Evolutionary conservation across 2,797 vertebrate species (phyloP).

Genomic region (Glossophaga mutica): DNA sequence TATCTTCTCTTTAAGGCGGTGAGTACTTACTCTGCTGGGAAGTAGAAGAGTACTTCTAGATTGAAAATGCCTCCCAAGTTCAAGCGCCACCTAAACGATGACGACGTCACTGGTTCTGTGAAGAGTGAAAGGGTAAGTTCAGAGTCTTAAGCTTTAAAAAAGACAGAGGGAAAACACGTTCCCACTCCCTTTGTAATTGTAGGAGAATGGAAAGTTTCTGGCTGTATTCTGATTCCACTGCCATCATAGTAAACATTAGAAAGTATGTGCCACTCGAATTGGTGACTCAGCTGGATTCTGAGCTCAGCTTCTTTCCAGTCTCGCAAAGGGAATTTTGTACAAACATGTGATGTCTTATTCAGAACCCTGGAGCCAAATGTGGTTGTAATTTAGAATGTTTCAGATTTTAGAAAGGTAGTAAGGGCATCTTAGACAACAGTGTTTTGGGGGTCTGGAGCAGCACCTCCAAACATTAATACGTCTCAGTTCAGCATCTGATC

Average conservation of each 20-base stretch:
- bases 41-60: slow-evolving; percentile 16
- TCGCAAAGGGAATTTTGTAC: background rate
- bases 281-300: background rate
- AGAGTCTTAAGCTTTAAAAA: slow-evolving; percentile 7
- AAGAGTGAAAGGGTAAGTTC: slow-evolving; percentile 96
- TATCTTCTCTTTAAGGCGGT: slow-evolving; percentile 53
- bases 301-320: background rate
- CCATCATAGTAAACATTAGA: background rate
- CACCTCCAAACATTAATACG: background rate
- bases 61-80: slow-evolving; percentile 95
- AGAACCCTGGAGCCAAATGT: background rate
- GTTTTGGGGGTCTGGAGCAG: background rate
- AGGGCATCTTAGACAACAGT: background rate
- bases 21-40: background rate
- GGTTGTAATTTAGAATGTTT: background rate
- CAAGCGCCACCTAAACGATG: slow-evolving; percentile 96
- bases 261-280: background rate
- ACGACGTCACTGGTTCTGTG: slow-evolving; percentile 96
- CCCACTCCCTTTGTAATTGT: background rate
- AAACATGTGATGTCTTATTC: background rate
- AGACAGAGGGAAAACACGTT: background rate
- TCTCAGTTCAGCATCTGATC: background rate
- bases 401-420: background rate
- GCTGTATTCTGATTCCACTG: background rate
- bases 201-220: background rate